Evolutionary conservation across 2,888 invertebrate genomes (phyloP).

Genomic region (Melinaea marsaeus): DNA sequence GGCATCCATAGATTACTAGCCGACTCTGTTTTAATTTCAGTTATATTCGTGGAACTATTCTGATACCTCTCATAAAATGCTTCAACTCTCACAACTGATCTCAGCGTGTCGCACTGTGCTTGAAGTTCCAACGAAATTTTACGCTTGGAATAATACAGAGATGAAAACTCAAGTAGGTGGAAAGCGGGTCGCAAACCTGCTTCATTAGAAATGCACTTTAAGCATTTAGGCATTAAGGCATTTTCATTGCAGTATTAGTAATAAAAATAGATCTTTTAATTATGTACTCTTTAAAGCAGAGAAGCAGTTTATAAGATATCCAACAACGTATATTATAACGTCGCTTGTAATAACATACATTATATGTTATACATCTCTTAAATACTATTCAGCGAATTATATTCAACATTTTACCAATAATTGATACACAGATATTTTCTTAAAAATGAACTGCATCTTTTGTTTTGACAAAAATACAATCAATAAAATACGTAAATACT

Average conservation of each 20-base stretch:
- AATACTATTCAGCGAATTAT: too few relatives aligned
- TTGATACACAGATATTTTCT: too few relatives aligned
- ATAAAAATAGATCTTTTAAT: constrained; percentile 4
- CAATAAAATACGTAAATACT: too few relatives aligned
- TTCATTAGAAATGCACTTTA: constrained; percentile 16
- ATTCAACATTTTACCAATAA: too few relatives aligned
- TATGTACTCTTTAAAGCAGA: not conserved
- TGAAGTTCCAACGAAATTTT: constrained; percentile 8
- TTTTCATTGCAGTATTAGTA: constrained; percentile 9
- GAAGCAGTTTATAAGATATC: too few relatives aligned
- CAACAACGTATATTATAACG: too few relatives aligned
- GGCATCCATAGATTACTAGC: not conserved
- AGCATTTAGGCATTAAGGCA: not conserved
- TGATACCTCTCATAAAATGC: constrained; percentile 9
- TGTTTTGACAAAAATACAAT: too few relatives aligned
- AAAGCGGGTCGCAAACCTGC: constrained; percentile 7
- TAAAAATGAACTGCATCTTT: too few relatives aligned
- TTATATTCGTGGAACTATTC: constrained; percentile 9
- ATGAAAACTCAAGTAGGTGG: constrained; percentile 7
- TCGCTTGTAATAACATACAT: too few relatives aligned
- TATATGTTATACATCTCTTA: too few relatives aligned
- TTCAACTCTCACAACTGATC: not conserved
- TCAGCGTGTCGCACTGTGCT: constrained; percentile 5
- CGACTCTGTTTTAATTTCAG: constrained; percentile 11
- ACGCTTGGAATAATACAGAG: constrained; percentile 1